Percentiles rank a stretch among this genome's conserved stretches.
Evolutionary conservation across 1,140 invertebrate species (phyloP).

Genomic region (Drosophila parabipectinata): DNA sequence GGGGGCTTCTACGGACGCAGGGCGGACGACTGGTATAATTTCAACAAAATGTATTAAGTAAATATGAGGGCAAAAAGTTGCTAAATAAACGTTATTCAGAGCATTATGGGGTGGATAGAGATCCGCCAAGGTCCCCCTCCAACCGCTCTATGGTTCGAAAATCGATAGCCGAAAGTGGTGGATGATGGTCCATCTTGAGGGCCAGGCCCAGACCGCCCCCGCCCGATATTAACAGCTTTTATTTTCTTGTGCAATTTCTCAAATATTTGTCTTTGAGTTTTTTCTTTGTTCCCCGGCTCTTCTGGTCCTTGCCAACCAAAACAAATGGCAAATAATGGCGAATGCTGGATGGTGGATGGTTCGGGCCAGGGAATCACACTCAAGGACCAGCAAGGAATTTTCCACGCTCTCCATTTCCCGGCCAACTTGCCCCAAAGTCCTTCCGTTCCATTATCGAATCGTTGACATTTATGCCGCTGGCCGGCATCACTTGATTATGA

Average conservation of each 20-base stretch:
- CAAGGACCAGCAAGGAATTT: conserved; percentile 64
- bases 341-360: conserved; percentile 15
- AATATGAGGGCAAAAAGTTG: conserved; percentile 67
- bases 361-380: conserved; percentile 22
- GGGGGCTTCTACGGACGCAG: conserved; percentile 11
- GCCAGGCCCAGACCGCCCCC: neutral
- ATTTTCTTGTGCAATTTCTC: conserved; percentile 73
- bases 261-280: conserved; percentile 69
- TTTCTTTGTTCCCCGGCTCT: conserved; percentile 17
- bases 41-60: conserved; percentile 81
- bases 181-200: conserved; percentile 34
- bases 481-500: conserved; percentile 76
- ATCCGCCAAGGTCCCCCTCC: conserved; percentile 2
- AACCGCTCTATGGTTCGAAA: conserved; percentile 35
- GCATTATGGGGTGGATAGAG: neutral
- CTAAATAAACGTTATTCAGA: conserved; percentile 75
- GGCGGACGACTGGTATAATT: conserved; percentile 58
- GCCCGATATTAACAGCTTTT: conserved; percentile 64
- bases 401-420: conserved; percentile 45
- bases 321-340: conserved; percentile 74
- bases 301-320: conserved; percentile 49
- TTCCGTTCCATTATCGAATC: conserved; percentile 74
- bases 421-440: conserved; percentile 11
- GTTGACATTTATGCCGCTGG: conserved; percentile 80
- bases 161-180: conserved; percentile 56